Conservation (phyloP, 37 sponge, comb jelly and placozoan species). For the Oscarella lobularis region DNA sequence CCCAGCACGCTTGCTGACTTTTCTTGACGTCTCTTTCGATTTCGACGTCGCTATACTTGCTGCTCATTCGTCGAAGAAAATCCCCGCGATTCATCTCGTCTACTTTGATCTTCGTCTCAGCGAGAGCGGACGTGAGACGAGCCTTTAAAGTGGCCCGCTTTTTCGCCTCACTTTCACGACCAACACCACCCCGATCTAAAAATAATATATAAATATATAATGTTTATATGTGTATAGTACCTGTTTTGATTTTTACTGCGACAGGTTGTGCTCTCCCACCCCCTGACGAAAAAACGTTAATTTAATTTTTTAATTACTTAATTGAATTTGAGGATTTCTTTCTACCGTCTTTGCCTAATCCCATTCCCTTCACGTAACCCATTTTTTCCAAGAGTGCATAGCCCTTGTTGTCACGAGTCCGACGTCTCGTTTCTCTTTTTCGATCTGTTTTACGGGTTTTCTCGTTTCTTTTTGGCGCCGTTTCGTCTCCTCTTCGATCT, state of each 20-base stretch:
- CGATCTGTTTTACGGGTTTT: background rate
- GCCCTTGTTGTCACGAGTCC: background rate
- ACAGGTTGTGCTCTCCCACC: background rate
- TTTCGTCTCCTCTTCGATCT: background rate
- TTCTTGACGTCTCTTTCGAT: background rate
- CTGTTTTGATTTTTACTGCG: background rate
- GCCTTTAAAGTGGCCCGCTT: no score
- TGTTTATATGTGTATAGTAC: no score
- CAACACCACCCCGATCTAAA: background rate
- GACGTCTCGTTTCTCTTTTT: background rate
- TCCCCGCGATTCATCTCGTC: background rate
- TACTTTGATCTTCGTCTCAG: background rate
- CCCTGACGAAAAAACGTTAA: background rate
- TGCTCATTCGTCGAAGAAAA: background rate
- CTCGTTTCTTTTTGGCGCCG: no score
- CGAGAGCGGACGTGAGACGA: no score
- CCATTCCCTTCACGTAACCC: background rate
- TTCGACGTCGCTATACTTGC: background rate
- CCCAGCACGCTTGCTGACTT: background rate
- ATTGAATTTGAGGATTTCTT: background rate
- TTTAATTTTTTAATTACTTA: background rate
- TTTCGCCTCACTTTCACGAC: no score
- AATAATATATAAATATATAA: no score
- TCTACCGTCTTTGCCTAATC: background rate
- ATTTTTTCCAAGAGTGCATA: background rate